Evolutionary conservation across 2,113 vertebrate species (phyloP).

Genomic region (Paraplagusia blochii): DNA sequence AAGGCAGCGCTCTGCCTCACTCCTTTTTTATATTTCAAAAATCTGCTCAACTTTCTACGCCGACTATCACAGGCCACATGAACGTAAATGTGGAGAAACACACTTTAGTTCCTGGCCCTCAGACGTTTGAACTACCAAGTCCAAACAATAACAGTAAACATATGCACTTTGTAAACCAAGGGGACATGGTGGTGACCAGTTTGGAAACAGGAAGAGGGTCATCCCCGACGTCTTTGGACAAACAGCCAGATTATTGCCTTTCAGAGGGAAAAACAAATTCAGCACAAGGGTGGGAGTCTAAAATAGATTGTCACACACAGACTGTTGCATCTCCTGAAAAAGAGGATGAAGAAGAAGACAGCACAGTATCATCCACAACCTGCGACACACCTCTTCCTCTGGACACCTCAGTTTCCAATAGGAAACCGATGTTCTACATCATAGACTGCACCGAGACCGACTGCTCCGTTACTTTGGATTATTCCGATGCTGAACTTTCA

Average conservation of each 20-base stretch:
- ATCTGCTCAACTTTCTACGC: conserved; percentile 27
- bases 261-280: conserved; percentile 45
- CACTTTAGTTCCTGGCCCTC: conserved; percentile 80
- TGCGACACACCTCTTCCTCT: conserved; percentile 72
- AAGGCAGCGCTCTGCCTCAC: conserved; percentile 51
- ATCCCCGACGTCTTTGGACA: conserved; percentile 51
- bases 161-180: conserved; percentile 56
- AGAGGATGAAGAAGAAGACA: conserved; percentile 57
- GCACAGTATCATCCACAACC: conserved; percentile 74
- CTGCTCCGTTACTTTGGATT: conserved; percentile 86
- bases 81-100: conserved; percentile 79
- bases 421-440: conserved; percentile 71
- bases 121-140: conserved; percentile 74
- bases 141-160: conserved; percentile 72
- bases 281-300: conserved; percentile 31
- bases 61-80: conserved; percentile 65
- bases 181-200: conserved; percentile 64
- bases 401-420: conserved; percentile 74
- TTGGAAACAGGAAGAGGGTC: conserved; percentile 59
- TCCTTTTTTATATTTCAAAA: conserved; percentile 61
- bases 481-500: conserved; percentile 80
- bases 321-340: conserved; percentile 35
- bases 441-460: conserved; percentile 84
- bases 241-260: conserved; percentile 35
- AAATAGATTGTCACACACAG: conserved; percentile 33